Conservation (phyloP, 2,888 invertebrate species). For the Rhabditoides inermis region DNA sequence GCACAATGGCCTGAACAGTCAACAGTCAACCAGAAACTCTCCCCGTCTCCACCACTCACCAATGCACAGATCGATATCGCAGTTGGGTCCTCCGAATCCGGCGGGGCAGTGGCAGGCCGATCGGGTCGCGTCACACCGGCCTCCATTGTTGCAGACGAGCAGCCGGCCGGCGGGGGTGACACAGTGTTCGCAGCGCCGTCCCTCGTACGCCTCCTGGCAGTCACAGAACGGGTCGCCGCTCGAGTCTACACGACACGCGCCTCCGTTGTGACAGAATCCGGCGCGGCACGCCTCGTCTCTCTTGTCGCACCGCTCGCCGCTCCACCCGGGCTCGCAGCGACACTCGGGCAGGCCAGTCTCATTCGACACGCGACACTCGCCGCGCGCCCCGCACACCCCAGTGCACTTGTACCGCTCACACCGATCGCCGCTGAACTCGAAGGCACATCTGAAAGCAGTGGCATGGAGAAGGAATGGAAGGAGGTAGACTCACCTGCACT, state of each 20-base stretch:
- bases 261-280: slow-evolving; percentile 58
- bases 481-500: background rate
- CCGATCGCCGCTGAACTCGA: slow-evolving; percentile 63
- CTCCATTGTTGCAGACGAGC: slow-evolving; percentile 11
- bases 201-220: slow-evolving; percentile 12
- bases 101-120: slow-evolving; percentile 59
- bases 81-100: slow-evolving; percentile 38
- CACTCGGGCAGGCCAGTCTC: slow-evolving; percentile 10
- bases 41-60: background rate
- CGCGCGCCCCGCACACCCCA: slow-evolving; percentile 63
- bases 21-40: background rate
- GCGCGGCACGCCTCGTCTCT: slow-evolving; percentile 60
- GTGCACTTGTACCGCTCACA: slow-evolving; percentile 56
- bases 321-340: slow-evolving; percentile 63
- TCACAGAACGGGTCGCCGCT: slow-evolving; percentile 29
- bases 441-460: slow-evolving; percentile 57
- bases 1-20: background rate
- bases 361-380: slow-evolving; percentile 52
- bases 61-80: slow-evolving; percentile 14
- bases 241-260: slow-evolving; percentile 60
- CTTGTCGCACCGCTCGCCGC: slow-evolving; percentile 64
- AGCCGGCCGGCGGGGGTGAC: background rate
- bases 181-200: slow-evolving; percentile 39
- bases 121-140: slow-evolving; percentile 8
- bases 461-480: background rate